Evolutionary conservation across 2,797 vertebrate genomes (phyloP).

Genomic region (Taenioides sp.): DNA sequence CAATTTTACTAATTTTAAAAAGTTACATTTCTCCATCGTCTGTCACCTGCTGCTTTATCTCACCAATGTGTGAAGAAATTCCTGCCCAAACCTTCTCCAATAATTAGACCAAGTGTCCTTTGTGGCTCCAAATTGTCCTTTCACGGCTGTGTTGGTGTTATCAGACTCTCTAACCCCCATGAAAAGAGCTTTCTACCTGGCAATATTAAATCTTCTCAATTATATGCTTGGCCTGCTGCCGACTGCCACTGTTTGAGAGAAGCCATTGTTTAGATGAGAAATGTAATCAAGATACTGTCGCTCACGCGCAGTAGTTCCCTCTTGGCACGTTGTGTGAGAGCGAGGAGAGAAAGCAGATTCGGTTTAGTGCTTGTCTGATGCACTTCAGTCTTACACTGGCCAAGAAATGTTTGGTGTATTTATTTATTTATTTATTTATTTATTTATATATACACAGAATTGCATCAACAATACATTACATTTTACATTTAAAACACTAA

Average conservation of each 20-base stretch:
- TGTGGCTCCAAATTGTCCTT: conserved; percentile 31
- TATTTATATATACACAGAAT: too few relatives aligned
- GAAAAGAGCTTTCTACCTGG: conserved; percentile 42
- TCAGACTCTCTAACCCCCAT: conserved; percentile 31
- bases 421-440: too few relatives aligned
- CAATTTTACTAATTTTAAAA: background rate
- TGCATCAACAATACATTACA: too few relatives aligned
- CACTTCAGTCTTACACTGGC: background rate
- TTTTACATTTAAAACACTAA: too few relatives aligned
- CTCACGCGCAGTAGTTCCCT: conserved; percentile 40
- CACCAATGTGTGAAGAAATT: conserved; percentile 11
- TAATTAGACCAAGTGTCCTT: conserved; percentile 33
- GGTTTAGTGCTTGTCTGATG: conserved; percentile 41
- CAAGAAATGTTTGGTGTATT: too few relatives aligned
- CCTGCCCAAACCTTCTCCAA: background rate
- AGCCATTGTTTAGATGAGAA: conserved; percentile 65
- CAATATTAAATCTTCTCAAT: conserved; percentile 60
- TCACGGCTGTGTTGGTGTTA: conserved; percentile 27
- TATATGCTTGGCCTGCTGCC: conserved; percentile 49
- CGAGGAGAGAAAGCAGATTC: conserved; percentile 24
- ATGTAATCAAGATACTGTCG: conserved; percentile 62
- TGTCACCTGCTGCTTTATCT: conserved; percentile 9
- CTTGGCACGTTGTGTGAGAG: conserved; percentile 35
- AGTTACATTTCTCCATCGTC: background rate
- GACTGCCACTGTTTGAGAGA: conserved; percentile 35